Base-by-base conservation (phyloP, 1,140 invertebrate genomes). In the Onthophagus taurus region DNA sequence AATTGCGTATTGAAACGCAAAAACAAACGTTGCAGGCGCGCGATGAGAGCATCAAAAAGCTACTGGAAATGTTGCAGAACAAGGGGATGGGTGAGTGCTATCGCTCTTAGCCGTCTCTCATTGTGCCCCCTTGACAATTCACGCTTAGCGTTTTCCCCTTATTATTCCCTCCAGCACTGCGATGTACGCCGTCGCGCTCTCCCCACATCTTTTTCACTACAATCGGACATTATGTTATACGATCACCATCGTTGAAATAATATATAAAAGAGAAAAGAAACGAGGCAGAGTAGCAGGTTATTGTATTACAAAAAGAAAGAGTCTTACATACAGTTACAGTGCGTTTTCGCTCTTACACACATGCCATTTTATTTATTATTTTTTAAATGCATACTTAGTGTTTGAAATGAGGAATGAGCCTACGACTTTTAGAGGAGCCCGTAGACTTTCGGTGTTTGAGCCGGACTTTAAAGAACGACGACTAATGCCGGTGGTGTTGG, bases 31-130 rank as follows among this genome's bases (percentile, higher is more conserved):
- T 97, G 44, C 82, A 85, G 60, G 89, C 93, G 24, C 76, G 94
- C 50, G 94, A 98, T 70, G 94, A 97, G 61, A 96, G 91, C 67
- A 97, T 97, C 58, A 97, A 97, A 75, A 97, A 97, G 70, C 77
- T 98, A 52, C 75, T 98, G 57, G 94, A 98, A 75, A 97, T 97
- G 91, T 76, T 97, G 34, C 92, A 97, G 67, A 92, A 84, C 64
- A 96, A 97, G 72, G 92, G 89, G 65, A 86, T 93, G 76, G 89
- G 89, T 91, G 71, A 81, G 86, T 76, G 51, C 37, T 42, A 31
- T 29, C 24, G 16, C 42, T 47, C n/a, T n/a, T n/a, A n/a, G n/a
- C 33, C 45, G 42, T 53, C 39, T 51, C 48, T 29, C 48, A 48
- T 42, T 35, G 8, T 31, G 47, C 50, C n/a, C n/a, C n/a, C n/a